Conservation (phyloP, 2,888 invertebrate genomes). For the Ichneumon xanthorius region DNA sequence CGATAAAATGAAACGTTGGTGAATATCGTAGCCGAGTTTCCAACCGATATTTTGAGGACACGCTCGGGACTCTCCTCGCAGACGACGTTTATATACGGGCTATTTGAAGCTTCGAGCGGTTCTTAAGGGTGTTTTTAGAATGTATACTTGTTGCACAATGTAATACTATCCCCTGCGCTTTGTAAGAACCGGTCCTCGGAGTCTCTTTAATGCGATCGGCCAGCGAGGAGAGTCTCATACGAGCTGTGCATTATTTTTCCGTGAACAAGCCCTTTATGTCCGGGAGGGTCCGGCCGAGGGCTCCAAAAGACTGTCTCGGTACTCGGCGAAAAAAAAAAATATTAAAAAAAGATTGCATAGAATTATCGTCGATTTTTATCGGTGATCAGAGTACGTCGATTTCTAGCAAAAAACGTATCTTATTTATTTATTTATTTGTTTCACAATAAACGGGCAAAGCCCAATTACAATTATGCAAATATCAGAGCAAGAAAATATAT, state of each 20-base stretch:
- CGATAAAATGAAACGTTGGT: conserved; percentile 43
- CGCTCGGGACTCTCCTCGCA: conserved; percentile 60
- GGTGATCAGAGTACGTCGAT: neutral
- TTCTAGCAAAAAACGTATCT: neutral
- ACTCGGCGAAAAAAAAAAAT: conserved; percentile 27
- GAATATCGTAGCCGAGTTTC: conserved; percentile 48
- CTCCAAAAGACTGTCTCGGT: conserved; percentile 27
- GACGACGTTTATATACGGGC: conserved; percentile 80
- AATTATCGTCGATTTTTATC: neutral
- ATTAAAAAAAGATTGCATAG: neutral
- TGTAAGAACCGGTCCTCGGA: conserved; percentile 74
- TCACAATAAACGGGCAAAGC: too few species aligned
- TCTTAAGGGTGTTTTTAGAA: conserved; percentile 82
- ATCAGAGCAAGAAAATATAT: too few species aligned
- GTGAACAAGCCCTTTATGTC: conserved; percentile 78
- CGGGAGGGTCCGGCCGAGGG: conserved; percentile 34
- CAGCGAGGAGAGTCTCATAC: conserved; percentile 57
- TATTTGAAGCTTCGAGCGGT: conserved; percentile 81
- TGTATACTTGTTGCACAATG: conserved; percentile 83
- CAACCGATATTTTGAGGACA: conserved; percentile 83
- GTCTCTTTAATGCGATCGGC: conserved; percentile 81
- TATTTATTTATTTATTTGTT: too few species aligned
- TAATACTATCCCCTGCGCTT: conserved; percentile 81
- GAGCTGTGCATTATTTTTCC: conserved; percentile 77
- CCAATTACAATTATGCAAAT: too few species aligned